These are phyloP conservation scores for Mobula birostris DNA, from an alignment of 2,113 vertebrate species.

Conservation along the genomic window DNA sequence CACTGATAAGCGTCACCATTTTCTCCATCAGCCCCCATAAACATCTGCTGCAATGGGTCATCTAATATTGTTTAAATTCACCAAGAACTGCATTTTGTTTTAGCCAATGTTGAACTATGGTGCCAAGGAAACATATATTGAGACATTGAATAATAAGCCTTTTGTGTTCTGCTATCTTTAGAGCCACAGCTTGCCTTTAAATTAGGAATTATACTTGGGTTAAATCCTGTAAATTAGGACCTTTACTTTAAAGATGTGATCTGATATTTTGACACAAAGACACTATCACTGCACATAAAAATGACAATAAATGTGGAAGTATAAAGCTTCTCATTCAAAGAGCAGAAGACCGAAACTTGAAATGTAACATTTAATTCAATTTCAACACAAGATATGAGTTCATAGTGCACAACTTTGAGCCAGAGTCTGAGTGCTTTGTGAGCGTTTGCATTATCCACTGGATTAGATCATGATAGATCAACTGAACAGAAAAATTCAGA, in stretches of 20 bases:
- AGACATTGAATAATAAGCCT: not conserved
- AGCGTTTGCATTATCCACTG: not conserved
- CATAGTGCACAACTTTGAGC: not conserved
- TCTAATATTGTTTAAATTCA: not conserved
- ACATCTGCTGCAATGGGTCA: not conserved
- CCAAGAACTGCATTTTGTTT: not conserved
- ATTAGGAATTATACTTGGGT: not conserved
- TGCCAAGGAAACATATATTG: not conserved
- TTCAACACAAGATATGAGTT: not conserved
- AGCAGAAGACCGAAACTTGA: not conserved
- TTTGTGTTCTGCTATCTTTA: not conserved
- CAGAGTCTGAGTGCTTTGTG: not conserved
- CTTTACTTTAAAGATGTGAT: not conserved
- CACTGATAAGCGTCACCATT: not conserved
- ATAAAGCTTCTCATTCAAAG: not conserved
- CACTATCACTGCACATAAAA: not conserved
- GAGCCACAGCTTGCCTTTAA: too few relatives aligned
- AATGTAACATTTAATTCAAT: constrained; percentile 16
- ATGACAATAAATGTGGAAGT: not conserved
- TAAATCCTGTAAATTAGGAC: not conserved
- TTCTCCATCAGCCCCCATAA: not conserved
- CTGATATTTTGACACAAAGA: not conserved
- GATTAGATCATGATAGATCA: constrained; percentile 23
- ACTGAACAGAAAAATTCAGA: constrained; percentile 27
- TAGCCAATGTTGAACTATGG: not conserved